Conservation (phyloP, 2,797 vertebrate genomes). For the Taenioides sp. region DNA sequence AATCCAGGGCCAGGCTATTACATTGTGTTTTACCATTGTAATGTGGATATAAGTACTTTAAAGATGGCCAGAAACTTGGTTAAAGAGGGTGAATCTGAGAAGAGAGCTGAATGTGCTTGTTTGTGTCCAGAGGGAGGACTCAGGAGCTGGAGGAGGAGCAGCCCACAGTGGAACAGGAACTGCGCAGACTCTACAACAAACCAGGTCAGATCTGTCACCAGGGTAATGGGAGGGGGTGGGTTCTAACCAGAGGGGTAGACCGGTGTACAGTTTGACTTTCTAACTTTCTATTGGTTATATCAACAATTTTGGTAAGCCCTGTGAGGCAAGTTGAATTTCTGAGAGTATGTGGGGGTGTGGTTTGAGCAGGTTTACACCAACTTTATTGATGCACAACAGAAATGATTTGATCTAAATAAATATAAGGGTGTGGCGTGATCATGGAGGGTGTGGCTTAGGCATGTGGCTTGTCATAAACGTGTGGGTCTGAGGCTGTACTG, state of each 20-base stretch:
- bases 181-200: conserved; percentile 84
- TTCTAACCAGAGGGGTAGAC: too few species aligned
- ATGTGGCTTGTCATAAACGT: too few species aligned
- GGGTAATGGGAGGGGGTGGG: neutral
- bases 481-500: neutral
- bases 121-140: conserved; percentile 77
- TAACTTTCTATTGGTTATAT: too few species aligned
- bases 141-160: conserved; percentile 88
- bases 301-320: too few species aligned
- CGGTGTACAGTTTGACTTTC: too few species aligned
- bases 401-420: too few species aligned
- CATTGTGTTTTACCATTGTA: neutral
- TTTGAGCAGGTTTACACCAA: neutral
- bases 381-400: neutral
- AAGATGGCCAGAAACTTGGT: too few species aligned
- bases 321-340: too few species aligned
- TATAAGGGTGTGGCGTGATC: too few species aligned
- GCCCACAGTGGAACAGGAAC: conserved; percentile 80
- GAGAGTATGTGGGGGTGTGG: neutral
- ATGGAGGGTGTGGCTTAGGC: too few species aligned
- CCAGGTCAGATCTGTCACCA: conserved; percentile 69
- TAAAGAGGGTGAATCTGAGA: neutral
- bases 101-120: neutral
- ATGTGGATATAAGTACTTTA: too few species aligned
- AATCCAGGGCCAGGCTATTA: neutral